These are phyloP conservation scores for Aphaenogaster ashmeadi DNA, from an alignment of 1,140 invertebrate species.

Conservation along the genomic window DNA sequence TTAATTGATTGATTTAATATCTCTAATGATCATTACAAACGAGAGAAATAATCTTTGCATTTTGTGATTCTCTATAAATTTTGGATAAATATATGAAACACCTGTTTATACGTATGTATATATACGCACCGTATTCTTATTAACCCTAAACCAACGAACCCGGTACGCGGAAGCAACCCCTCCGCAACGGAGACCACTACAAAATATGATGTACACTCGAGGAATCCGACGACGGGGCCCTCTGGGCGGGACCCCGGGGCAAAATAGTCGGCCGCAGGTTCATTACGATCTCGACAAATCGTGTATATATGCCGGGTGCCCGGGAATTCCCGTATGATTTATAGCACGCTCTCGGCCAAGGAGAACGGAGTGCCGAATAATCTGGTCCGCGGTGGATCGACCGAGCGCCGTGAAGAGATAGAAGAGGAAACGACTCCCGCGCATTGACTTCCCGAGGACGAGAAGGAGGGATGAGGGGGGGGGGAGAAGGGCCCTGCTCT, in stretches of 20 bases:
- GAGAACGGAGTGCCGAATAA: slow-evolving; percentile 68
- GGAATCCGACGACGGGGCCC: slow-evolving; percentile 31
- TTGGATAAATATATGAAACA: slow-evolving; percentile 1
- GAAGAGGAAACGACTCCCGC: slow-evolving; percentile 26
- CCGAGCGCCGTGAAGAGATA: slow-evolving; percentile 33
- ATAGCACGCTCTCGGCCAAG: slow-evolving; percentile 31
- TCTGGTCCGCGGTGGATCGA: slow-evolving; percentile 66
- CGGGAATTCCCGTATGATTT: slow-evolving; percentile 48
- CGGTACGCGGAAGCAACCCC: slow-evolving; percentile 9
- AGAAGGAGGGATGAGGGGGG: not conserved
- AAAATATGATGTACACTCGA: slow-evolving; percentile 58
- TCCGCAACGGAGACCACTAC: not conserved
- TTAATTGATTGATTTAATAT: not conserved
- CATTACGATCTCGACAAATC: slow-evolving; percentile 60
- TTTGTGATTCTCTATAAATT: not conserved
- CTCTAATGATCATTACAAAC: not conserved
- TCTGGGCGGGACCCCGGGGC: slow-evolving; percentile 42
- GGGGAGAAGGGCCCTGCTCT: not conserved
- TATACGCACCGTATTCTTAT: slow-evolving; percentile 6
- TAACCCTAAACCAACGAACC: slow-evolving; percentile 24
- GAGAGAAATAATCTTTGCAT: not conserved
- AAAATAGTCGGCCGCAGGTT: slow-evolving; percentile 57
- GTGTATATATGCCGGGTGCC: slow-evolving; percentile 44
- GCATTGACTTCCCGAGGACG: slow-evolving; percentile 11
- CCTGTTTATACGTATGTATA: not conserved